phyloP scores from a whole-genome alignment of 2,797 vertebrate genomes.

The Synaphobranchus kaupii region DNA sequence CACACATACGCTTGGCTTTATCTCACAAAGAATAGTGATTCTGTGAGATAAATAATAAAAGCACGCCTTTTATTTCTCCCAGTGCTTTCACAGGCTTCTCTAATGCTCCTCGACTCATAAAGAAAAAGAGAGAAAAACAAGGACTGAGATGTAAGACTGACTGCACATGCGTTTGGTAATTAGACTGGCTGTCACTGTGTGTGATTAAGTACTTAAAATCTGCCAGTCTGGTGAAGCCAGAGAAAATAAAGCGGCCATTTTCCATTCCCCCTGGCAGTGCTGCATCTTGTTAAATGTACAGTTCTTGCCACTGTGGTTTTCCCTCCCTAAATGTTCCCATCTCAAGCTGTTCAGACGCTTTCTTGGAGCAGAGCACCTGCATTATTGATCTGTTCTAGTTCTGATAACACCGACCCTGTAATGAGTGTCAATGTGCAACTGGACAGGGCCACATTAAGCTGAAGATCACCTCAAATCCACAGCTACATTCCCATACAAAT shows the following conservation, averaged over 20 bases:
- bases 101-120: neutral
- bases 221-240: neutral
- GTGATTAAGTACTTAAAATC: slow-evolving; percentile 9
- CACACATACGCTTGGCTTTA: neutral
- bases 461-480: neutral
- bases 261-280: neutral
- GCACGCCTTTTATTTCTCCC: neutral
- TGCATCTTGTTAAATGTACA: neutral
- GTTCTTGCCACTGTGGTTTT: neutral
- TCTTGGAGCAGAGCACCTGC: neutral
- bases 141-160: neutral
- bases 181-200: slow-evolving; percentile 5
- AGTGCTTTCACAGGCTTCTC: neutral
- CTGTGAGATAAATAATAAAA: neutral
- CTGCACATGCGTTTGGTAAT: neutral
- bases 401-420: neutral
- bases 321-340: neutral
- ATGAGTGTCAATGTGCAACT: neutral
- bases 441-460: slow-evolving; percentile 8
- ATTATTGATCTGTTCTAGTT: neutral
- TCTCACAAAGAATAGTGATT: neutral
- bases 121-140: neutral
- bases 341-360: neutral
- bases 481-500: neutral
- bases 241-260: slow-evolving; percentile 1